A percentile compares a stretch with the other conserved stretches of the same genome.
phyloP scores from a whole-genome alignment of 1,140 invertebrate species.

The Drosophila pectinifera region DNA sequence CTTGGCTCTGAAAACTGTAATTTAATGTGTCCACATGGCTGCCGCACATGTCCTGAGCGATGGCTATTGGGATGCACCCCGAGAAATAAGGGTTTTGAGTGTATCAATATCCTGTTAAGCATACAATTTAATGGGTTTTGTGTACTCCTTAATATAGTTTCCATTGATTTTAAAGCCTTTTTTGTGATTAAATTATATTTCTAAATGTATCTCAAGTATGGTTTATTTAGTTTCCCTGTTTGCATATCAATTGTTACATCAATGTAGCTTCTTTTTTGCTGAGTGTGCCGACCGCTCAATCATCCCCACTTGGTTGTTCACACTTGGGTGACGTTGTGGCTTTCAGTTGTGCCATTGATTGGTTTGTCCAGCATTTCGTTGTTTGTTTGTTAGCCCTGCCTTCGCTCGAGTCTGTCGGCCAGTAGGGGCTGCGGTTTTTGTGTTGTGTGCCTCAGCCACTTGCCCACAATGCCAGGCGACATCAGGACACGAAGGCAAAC shows the following conservation, averaged over 20 bases:
- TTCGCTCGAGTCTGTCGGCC: conserved; percentile 38
- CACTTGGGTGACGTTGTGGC: conserved; percentile 75
- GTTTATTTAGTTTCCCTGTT: not conserved
- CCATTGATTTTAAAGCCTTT: not conserved
- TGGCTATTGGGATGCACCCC: conserved; percentile 12
- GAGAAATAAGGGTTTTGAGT: too few species aligned
- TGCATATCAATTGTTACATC: not conserved
- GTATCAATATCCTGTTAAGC: too few species aligned
- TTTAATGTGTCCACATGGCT: conserved; percentile 47
- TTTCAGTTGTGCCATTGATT: conserved; percentile 80
- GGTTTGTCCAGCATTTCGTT: conserved; percentile 73
- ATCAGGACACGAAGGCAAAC: conserved; percentile 9
- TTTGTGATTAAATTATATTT: not conserved
- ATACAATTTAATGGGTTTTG: not conserved
- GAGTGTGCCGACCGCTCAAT: conserved; percentile 39
- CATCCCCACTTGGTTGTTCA: conserved; percentile 45
- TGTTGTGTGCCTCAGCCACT: conserved; percentile 43
- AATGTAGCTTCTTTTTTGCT: not conserved
- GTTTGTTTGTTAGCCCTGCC: conserved; percentile 71
- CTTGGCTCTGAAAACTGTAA: conserved; percentile 57
- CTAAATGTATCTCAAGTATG: not conserved
- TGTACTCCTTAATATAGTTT: too few species aligned
- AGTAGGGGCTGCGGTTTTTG: conserved; percentile 54
- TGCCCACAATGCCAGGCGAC: conserved; percentile 20
- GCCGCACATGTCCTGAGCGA: conserved; percentile 24